phyloP scores from a whole-genome alignment of 2,113 vertebrate species.

The Coptodon bakossiorum region DNA sequence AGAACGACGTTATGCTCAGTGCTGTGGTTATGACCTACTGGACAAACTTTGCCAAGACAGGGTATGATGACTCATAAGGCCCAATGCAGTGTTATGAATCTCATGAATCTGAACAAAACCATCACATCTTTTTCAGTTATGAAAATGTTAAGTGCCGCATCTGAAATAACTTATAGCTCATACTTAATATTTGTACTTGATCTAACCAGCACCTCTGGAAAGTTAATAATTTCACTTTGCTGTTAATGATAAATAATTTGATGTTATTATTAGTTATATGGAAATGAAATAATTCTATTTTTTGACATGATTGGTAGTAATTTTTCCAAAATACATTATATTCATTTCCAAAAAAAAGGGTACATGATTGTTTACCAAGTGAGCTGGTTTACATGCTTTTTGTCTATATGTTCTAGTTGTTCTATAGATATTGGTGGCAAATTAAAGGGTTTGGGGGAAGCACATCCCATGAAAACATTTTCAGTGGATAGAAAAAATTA shows the following conservation, averaged over 20 bases:
- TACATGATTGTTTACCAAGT: neutral
- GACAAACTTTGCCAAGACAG: constrained; percentile 99
- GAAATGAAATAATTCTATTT: neutral
- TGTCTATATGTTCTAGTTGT: neutral
- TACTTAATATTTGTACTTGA: neutral
- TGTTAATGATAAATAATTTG: neutral
- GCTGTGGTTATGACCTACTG: constrained; percentile 99
- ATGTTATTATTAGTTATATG: neutral
- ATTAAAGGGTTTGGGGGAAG: too few relatives aligned
- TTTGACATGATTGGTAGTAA: neutral
- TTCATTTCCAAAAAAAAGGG: neutral
- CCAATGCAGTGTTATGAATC: neutral
- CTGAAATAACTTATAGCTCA: neutral
- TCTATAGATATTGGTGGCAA: neutral
- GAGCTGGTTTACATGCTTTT: neutral
- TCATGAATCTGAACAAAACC: neutral
- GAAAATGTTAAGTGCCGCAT: neutral
- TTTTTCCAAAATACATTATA: neutral
- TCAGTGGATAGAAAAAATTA: too few relatives aligned
- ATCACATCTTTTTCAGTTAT: neutral
- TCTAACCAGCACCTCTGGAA: neutral
- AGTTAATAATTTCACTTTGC: neutral
- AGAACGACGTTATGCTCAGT: constrained; percentile 98
- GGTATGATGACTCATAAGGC: constrained; percentile 68
- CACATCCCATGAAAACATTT: neutral